Evolutionary conservation across 1,140 invertebrate species (phyloP), one percentile per base, ranked within the genome.

Genomic region (Andricus grossulariae): DNA sequence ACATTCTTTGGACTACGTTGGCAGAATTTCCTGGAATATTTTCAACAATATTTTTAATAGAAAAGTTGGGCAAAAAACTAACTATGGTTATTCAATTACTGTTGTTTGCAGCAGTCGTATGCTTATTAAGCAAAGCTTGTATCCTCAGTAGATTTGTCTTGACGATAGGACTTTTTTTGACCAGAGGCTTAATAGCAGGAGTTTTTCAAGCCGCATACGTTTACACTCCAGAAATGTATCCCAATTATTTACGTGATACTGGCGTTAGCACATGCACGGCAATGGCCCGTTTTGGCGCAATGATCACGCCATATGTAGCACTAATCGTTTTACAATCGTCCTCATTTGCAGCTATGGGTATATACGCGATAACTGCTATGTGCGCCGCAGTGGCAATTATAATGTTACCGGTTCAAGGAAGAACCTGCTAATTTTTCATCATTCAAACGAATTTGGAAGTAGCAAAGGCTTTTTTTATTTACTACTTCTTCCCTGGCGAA

Each of bases 1-100:
- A 98, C 91, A 90, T 99, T 11, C 90, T 99, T 19, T 99, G 97
- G 97, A 99, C 97, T 21, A 98, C 98, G 0, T 90, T 99, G 15
- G 97, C 98, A 0, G 98, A 99, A 92, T 99, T 99, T 92, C 98
- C 98, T 51, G 97, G 97, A 57, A 96, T 99, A 78, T 96, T 99
- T 86, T 94, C 97, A 6, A 99, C 98, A 3, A 97, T 98, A 79
- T 95, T 96, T 82, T 94, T 98, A 0, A 98, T 99, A 80, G 98
- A 99, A 88, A 94, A 94, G 85, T 95, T 97, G 87, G 98, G 98
- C 45, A 93, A 97, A 19, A 98, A 97, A 88, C 96, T 95, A 82
- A 99, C 98, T 0, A 98, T 99, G 96, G 97, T 97, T 2, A 92
- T 96, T n/a, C 97, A 99, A 88, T 97, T 99, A 88, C 92, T 97